Evolutionary conservation across 2,113 vertebrate species (phyloP).

Genomic region (Dasypus novemcinctus): DNA sequence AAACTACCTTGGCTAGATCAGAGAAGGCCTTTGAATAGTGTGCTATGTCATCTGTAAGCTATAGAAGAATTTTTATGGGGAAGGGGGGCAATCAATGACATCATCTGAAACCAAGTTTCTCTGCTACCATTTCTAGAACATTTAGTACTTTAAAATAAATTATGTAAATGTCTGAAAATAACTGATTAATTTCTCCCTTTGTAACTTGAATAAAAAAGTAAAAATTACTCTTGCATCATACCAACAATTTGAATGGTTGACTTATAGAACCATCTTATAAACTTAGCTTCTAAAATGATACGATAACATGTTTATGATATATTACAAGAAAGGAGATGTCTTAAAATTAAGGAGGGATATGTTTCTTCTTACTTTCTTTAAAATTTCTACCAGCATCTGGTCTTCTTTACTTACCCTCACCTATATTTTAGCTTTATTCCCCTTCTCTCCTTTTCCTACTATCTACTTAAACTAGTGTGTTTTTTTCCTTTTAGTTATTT

Average conservation of each 20-base stretch:
- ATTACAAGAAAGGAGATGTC: neutral
- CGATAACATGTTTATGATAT: neutral
- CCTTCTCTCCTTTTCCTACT: neutral
- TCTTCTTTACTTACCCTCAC: neutral
- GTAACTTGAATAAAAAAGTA: constrained; percentile 39
- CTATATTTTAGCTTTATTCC: rapidly evolving
- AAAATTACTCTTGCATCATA: constrained; percentile 17
- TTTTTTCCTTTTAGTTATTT: constrained; percentile 87
- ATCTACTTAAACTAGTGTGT: neutral
- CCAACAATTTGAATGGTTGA: constrained; percentile 42
- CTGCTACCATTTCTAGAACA: neutral
- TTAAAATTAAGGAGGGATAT: neutral
- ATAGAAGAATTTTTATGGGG: neutral
- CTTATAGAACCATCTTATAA: neutral
- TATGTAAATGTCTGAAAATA: neutral
- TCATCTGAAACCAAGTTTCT: neutral
- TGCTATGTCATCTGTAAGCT: neutral
- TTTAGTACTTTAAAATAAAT: constrained; percentile 1
- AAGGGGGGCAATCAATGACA: neutral
- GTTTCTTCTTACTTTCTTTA: neutral
- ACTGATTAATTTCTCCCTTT: constrained; percentile 14
- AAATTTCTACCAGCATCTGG: neutral
- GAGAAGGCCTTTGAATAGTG: neutral
- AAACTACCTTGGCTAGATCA: neutral
- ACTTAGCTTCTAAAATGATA: neutral